Evolutionary conservation across 2,888 invertebrate genomes (phyloP), one percentile per base, ranked within the genome.

Genomic region (Synergus umbraculus): DNA sequence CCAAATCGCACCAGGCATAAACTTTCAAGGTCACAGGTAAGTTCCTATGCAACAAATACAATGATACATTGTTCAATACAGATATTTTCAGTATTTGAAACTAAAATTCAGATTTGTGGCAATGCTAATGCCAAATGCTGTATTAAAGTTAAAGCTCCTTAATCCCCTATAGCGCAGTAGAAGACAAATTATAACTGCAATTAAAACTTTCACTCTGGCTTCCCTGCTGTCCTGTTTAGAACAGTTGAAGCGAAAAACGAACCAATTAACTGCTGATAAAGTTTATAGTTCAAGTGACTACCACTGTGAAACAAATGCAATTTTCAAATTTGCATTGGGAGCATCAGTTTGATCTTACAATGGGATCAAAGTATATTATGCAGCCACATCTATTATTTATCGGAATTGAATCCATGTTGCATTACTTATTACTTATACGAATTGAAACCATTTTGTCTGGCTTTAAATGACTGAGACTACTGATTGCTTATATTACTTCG

Each of bases 21-120:
- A 89, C 92, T 94, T 82, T 94, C 94, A 80, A 92, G 94, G 86
- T 94, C 94, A 60, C 94, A 94, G 93, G 94, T 94, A 87, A 90
- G 90, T 83, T 41, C 8, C n/a, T 54, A 2, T 41, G 2, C 54
- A 54, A 54, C 54, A n/a, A 54, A 54, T n/a, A n/a, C n/a, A 15
- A n/a, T 54, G 8, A n/a, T 9, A n/a, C n/a, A 7, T n/a, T n/a
- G 9, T 54, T 8, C 9, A n/a, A n/a, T 9, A 54, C 3, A 29
- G 22, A 63, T 63, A 29, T 63, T 29, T 29, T 63, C 5, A 43
- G 43, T 54, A 60, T 13, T 2, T 63, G 13, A 22, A 29, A 22
- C 29, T 29, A 29, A 7, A 13, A 12, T 63, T 8, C 63, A 2
- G 4, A 13, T 63, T 29, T 29, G 29, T 63, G 63, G 13, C 12